A percentile compares a stretch with the other conserved stretches of the same genome.
Conservation (phyloP, 2,888 invertebrate genomes). For the Eilema griseolum region DNA sequence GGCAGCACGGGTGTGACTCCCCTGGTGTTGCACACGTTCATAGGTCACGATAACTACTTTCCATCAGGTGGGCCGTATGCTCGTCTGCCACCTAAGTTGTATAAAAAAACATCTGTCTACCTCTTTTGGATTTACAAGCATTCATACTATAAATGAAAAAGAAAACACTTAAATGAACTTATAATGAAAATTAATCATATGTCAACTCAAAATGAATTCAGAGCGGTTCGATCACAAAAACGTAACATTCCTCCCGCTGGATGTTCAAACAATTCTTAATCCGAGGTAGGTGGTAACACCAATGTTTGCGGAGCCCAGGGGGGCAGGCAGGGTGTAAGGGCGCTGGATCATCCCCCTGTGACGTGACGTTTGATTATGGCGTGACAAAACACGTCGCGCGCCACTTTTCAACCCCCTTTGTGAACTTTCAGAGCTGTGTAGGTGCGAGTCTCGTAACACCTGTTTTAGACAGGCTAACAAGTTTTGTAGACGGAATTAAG, state of each 20-base stretch:
- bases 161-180: not conserved
- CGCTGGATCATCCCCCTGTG: conserved; percentile 45
- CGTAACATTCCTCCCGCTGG: conserved; percentile 37
- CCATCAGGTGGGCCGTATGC: too few species aligned
- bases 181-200: conserved; percentile 8
- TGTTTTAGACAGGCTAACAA: conserved; percentile 30
- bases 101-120: too few species aligned
- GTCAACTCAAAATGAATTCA: conserved; percentile 13
- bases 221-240: conserved; percentile 28
- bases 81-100: too few species aligned
- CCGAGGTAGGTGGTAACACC: conserved; percentile 59
- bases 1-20: too few species aligned
- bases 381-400: conserved; percentile 72
- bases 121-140: not conserved
- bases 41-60: too few species aligned
- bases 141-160: not conserved
- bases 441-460: conserved; percentile 29
- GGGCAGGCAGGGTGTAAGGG: conserved; percentile 12
- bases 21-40: too few species aligned
- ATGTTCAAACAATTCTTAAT: conserved; percentile 61
- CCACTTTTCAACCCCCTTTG: conserved; percentile 58
- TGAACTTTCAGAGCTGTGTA: conserved; percentile 49
- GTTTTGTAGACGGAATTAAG: conserved; percentile 27
- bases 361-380: conserved; percentile 62
- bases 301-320: conserved; percentile 58